phyloP scores from a whole-genome alignment of 2,888 invertebrate species.

The Sisyra terminalis region DNA sequence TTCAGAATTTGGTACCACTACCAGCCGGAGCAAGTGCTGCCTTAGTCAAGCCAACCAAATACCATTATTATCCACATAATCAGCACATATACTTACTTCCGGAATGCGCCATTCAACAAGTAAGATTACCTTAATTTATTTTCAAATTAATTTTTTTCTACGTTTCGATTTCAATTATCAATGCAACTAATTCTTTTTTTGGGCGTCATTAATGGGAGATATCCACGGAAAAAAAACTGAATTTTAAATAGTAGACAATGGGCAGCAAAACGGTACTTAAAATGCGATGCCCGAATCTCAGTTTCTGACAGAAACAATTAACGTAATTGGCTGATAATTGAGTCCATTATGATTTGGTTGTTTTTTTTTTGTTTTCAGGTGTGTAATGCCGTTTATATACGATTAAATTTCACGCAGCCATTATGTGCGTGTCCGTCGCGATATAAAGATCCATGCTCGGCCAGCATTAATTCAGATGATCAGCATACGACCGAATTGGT shows the following conservation, averaged over 20 bases:
- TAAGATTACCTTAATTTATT: too few relatives aligned
- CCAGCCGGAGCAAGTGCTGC: conserved; percentile 51
- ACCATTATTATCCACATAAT: conserved; percentile 88
- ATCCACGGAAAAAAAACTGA: too few relatives aligned
- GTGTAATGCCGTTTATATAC: conserved; percentile 84
- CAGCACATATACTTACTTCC: conserved; percentile 84
- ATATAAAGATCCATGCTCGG: conserved; percentile 81
- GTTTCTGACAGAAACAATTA: too few relatives aligned
- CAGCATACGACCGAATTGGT: conserved; percentile 81
- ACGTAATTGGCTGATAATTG: too few relatives aligned
- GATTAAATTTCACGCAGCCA: conserved; percentile 83
- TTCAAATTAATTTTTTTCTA: too few relatives aligned
- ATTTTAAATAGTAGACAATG: too few relatives aligned
- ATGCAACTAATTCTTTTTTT: too few relatives aligned
- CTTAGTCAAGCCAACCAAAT: conserved; percentile 75
- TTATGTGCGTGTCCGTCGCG: conserved; percentile 81
- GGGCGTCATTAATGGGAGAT: too few relatives aligned
- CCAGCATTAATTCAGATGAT: conserved; percentile 78
- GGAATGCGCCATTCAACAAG: conserved; percentile 89
- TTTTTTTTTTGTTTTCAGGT: conserved; percentile 43
- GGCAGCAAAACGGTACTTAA: too few relatives aligned
- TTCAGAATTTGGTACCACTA: conserved; percentile 47
- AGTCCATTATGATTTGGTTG: too few relatives aligned
- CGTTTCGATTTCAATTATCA: too few relatives aligned
- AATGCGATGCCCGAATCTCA: too few relatives aligned